These are phyloP conservation scores for Cherax destructor DNA, from an alignment of 1,140 invertebrate genomes.

Conservation along the genomic window DNA sequence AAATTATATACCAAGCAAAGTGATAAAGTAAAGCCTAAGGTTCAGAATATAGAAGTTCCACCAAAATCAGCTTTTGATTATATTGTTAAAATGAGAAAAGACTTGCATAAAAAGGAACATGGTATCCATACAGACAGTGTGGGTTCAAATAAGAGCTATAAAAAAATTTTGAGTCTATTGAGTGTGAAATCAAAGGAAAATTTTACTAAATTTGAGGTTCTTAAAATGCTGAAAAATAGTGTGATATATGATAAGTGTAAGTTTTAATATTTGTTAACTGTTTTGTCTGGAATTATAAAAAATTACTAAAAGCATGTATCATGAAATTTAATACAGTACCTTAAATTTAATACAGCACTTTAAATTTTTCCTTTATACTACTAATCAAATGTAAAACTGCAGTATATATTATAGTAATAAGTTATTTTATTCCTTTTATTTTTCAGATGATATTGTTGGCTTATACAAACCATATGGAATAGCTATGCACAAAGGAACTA, in stretches of 20 bases:
- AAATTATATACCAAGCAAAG: background rate
- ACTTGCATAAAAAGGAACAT: conserved; percentile 20
- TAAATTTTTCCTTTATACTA: no score
- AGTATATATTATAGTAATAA: no score
- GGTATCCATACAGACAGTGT: conserved; percentile 1
- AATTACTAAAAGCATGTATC: no score
- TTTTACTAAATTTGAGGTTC: conserved; percentile 64
- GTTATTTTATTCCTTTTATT: background rate
- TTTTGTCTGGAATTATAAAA: background rate
- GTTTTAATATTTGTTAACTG: conserved; percentile 25
- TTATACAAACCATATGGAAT: conserved; percentile 68
- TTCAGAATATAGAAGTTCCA: background rate
- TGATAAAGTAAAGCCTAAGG: conserved; percentile 1
- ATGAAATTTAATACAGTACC: no score
- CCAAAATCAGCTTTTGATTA: conserved; percentile 62
- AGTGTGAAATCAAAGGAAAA: conserved; percentile 17
- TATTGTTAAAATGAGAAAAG: conserved; percentile 56
- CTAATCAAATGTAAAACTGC: no score
- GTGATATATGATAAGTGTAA: conserved; percentile 70
- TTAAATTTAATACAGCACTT: no score
- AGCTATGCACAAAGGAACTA: conserved; percentile 43
- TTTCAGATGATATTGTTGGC: conserved; percentile 67
- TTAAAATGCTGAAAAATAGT: conserved; percentile 56
- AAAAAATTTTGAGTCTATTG: conserved; percentile 60
- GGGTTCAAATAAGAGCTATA: conserved; percentile 25